A percentile compares a stretch with the other conserved stretches of the same genome.
Evolutionary conservation across 2,888 invertebrate genomes (phyloP).

Genomic region (Mamestra brassicae): DNA sequence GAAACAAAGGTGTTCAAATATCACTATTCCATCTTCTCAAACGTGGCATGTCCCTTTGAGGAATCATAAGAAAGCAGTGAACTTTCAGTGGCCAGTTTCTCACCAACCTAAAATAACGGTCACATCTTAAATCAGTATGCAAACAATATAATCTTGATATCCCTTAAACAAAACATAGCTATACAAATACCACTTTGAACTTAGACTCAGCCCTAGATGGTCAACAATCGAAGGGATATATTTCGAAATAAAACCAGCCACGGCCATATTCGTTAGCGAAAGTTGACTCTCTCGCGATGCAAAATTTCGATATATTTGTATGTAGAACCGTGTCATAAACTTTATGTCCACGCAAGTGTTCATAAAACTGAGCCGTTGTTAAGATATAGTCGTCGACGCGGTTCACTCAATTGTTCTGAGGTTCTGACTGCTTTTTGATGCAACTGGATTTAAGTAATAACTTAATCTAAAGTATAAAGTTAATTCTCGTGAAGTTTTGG

Average conservation of each 20-base stretch:
- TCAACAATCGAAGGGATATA: constrained; percentile 65
- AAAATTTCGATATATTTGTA: constrained; percentile 82
- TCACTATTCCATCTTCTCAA: neutral
- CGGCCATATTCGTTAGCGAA: constrained; percentile 85
- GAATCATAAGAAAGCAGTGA: neutral
- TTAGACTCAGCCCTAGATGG: constrained; percentile 63
- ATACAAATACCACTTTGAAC: constrained; percentile 57
- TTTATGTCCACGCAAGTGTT: constrained; percentile 69
- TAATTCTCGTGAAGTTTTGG: too few relatives aligned
- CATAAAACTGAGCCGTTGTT: constrained; percentile 65
- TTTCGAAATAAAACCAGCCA: constrained; percentile 79
- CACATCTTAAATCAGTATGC: constrained; percentile 35
- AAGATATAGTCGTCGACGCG: constrained; percentile 42
- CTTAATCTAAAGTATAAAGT: constrained; percentile 9
- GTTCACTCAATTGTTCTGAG: constrained; percentile 47
- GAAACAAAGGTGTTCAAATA: neutral
- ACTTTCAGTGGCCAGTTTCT: neutral
- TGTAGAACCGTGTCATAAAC: constrained; percentile 78
- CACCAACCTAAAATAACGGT: constrained; percentile 7
- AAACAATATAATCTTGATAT: constrained; percentile 54
- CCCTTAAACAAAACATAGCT: constrained; percentile 36
- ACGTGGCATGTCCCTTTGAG: neutral
- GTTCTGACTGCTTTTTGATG: constrained; percentile 15
- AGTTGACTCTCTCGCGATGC: constrained; percentile 79
- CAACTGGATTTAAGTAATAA: constrained; percentile 22